Evolutionary conservation across 1,140 invertebrate species (phyloP).

Genomic region (Bombus superbus): DNA sequence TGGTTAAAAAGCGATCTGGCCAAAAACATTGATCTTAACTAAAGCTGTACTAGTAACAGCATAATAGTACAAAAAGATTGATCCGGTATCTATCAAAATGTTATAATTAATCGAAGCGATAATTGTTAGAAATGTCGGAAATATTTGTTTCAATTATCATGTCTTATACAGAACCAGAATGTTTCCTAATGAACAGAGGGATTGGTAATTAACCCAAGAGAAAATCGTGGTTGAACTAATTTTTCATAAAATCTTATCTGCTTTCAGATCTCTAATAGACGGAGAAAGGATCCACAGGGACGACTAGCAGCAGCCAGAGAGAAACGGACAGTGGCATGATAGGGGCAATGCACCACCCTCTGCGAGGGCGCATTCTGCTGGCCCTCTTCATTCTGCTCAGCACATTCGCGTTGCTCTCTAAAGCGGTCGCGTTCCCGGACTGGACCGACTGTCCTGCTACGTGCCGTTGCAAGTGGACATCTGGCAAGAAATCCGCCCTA

Average conservation of each 20-base stretch:
- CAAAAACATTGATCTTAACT: neutral
- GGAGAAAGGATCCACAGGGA: neutral
- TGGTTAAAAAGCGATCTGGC: no score
- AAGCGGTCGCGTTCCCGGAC: conserved; percentile 85
- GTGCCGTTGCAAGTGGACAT: conserved; percentile 94
- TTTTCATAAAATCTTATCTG: fast-evolving
- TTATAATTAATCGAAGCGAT: neutral
- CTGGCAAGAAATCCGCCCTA: conserved; percentile 93
- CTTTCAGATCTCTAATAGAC: conserved; percentile 14
- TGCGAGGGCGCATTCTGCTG: conserved; percentile 75
- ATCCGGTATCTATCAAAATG: no score
- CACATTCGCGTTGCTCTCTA: conserved; percentile 72
- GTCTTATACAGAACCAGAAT: neutral
- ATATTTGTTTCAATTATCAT: neutral
- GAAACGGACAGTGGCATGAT: conserved; percentile 74
- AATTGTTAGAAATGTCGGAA: neutral
- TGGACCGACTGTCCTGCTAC: conserved; percentile 92
- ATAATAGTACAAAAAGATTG: neutral
- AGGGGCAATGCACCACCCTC: conserved; percentile 73
- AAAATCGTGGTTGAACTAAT: neutral
- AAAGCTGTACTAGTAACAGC: neutral
- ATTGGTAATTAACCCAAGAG: neutral
- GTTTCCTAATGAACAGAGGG: neutral
- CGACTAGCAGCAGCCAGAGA: conserved; percentile 24
- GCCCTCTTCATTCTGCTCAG: conserved; percentile 75